Base-by-base conservation (phyloP, 2,797 vertebrate species). In the Sphenodon punctatus region DNA sequence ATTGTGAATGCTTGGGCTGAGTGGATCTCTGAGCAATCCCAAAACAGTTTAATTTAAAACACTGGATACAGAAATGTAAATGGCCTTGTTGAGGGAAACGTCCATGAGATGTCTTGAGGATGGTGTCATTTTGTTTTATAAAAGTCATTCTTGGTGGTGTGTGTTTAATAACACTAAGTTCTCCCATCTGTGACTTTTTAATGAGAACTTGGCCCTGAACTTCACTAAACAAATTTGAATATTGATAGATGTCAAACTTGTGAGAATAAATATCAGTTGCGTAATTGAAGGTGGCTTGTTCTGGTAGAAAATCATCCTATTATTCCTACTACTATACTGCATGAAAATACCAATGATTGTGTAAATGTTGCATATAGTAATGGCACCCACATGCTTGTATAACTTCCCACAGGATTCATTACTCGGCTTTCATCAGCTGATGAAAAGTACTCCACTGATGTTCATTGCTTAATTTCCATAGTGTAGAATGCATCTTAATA, bases 281-380 rank as follows among this genome's bases (percentile, higher is more conserved):
- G n/a, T n/a, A n/a, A n/a, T n/a, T n/a, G n/a, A n/a, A n/a, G n/a
- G n/a, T n/a, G n/a, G n/a, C n/a, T n/a, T n/a, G n/a, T n/a, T n/a
- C n/a, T n/a, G n/a, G n/a, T n/a, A n/a, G n/a, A n/a, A n/a, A n/a
- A n/a, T n/a, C n/a, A n/a, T n/a, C n/a, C n/a, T n/a, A n/a, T n/a
- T n/a, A n/a, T n/a, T n/a, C n/a, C n/a, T n/a, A n/a, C n/a, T n/a
- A n/a, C n/a, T n/a, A n/a, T n/a, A n/a, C n/a, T n/a, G n/a, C n/a
- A n/a, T n/a, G n/a, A n/a, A n/a, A n/a, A n/a, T n/a, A n/a, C n/a
- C n/a, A n/a, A n/a, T n/a, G n/a, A n/a, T n/a, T n/a, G 49, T 49
- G 39, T 58, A 7, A 0, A 0, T 10, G 27, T 19, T 73, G 1
- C 49, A 67, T 68, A 10, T 36, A n/a, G 34, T 46, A 22, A 19